Base-by-base conservation (phyloP, 2,113 vertebrate genomes). In the Gambusia holbrooki region DNA sequence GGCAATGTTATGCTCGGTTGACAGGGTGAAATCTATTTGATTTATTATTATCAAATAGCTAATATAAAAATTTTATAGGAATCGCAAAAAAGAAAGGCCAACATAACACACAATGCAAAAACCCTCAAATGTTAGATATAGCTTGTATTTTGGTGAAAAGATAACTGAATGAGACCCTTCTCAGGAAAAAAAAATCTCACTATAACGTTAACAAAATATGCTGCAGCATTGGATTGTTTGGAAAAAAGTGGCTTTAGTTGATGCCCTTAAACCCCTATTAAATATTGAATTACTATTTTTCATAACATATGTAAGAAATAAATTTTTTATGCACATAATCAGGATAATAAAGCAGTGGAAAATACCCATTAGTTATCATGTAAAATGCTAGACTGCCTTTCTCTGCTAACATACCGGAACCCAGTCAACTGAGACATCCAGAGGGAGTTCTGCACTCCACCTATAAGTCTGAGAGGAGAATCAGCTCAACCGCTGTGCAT, bases 401-500 rank as follows among this genome's bases (percentile, higher is more conserved):
- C 80, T 82, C 12, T 32, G 77, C 72, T 68, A 72, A 81, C 58
- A 62, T 79, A 74, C 85, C 15, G 76, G 73, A 89, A 84, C 40
- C 2, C 42, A 28, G 74, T 66, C 66, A 64, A 72, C 33, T 64
- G 84, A 78, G 79, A 65, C 10, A 12, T 77, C 65, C 60, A 61
- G 58, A 66, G 83, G 42, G 90, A 79, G 72, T 67, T 81, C 84
- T 74, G 74, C 3, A 69, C 71, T 74, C 27, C 54, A 51, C 64
- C 76, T 83, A 73, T 60, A 67, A 28, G 74, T 88, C 81, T 87
- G 82, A 60, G 72, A 85, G 70, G 45, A 73, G 69, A 42, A 69
- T 86, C 74, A 72, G 65, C 81, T 86, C 85, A 73, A 64, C 73
- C 35, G 69, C 62, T 73, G 35, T 64, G 45, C 84, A 84, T 86